phyloP scores from a whole-genome alignment of 2,113 vertebrate genomes.

The Chelonoidis abingdonii region DNA sequence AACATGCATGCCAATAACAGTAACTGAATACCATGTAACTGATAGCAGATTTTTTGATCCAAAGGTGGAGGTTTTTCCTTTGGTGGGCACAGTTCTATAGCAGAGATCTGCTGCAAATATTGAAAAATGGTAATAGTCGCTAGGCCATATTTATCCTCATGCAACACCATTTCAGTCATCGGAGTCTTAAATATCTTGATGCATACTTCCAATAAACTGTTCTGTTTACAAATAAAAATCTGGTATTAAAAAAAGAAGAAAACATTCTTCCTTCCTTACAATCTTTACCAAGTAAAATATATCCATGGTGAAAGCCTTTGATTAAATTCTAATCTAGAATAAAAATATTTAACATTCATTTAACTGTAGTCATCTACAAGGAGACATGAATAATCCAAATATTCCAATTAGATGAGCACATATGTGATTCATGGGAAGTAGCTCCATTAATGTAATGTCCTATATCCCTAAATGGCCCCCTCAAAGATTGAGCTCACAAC shows the following conservation, averaged over 20 bases:
- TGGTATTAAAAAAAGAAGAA: neutral
- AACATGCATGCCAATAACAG: neutral
- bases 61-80: neutral
- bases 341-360: neutral
- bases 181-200: neutral
- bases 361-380: too few species aligned
- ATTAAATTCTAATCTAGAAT: neutral
- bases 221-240: neutral
- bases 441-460: neutral
- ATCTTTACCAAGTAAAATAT: neutral
- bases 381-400: neutral
- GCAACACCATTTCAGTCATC: neutral
- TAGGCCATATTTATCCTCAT: rapidly evolving
- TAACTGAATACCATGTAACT: neutral
- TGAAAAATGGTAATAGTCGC: neutral
- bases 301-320: neutral
- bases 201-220: neutral
- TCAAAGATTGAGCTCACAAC: too few species aligned
- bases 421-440: neutral
- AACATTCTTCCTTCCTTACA: neutral
- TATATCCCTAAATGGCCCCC: too few species aligned
- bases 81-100: neutral
- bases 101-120: neutral
- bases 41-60: neutral
- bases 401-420: neutral